Evolutionary conservation across 2,888 invertebrate genomes (phyloP).

Genomic region (Hybos culiciformis): DNA sequence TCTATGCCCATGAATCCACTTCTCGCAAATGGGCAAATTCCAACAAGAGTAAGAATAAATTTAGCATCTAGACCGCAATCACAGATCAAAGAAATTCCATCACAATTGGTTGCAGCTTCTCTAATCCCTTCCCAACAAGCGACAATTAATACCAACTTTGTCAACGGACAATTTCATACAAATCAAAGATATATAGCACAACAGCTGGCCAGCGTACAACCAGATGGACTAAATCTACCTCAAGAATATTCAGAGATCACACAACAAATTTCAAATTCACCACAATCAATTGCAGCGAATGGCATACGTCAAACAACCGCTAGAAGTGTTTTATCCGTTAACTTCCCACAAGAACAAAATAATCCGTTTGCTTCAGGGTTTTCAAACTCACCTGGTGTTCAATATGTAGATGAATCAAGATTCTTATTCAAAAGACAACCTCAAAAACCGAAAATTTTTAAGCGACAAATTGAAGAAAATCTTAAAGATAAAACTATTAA

Average conservation of each 20-base stretch:
- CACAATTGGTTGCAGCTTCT: constrained; percentile 15
- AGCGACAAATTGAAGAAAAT: background rate
- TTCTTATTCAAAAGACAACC: constrained; percentile 14
- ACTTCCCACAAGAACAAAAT: too few relatives aligned
- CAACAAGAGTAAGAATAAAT: constrained; percentile 40
- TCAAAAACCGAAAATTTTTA: constrained; percentile 26
- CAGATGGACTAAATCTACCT: constrained; percentile 5
- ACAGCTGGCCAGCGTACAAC: constrained; percentile 36
- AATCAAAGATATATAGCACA: constrained; percentile 43
- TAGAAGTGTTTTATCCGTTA: background rate
- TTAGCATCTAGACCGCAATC: constrained; percentile 37
- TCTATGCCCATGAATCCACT: constrained; percentile 39
- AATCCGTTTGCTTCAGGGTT: too few relatives aligned
- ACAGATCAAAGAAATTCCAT: constrained; percentile 37
- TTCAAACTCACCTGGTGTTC: constrained; percentile 46
- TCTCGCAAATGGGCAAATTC: constrained; percentile 48
- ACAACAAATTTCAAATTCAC: constrained; percentile 1
- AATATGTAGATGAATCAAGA: constrained; percentile 43
- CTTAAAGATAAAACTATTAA: background rate
- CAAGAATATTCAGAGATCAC: constrained; percentile 5
- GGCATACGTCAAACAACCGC: constrained; percentile 5
- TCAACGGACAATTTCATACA: constrained; percentile 49
- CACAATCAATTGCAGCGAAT: constrained; percentile 6
- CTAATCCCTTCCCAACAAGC: constrained; percentile 36
- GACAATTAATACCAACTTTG: constrained; percentile 38